Base-by-base conservation (phyloP, 2,113 vertebrate species). In the Hydrochoerus hydrochaeris region DNA sequence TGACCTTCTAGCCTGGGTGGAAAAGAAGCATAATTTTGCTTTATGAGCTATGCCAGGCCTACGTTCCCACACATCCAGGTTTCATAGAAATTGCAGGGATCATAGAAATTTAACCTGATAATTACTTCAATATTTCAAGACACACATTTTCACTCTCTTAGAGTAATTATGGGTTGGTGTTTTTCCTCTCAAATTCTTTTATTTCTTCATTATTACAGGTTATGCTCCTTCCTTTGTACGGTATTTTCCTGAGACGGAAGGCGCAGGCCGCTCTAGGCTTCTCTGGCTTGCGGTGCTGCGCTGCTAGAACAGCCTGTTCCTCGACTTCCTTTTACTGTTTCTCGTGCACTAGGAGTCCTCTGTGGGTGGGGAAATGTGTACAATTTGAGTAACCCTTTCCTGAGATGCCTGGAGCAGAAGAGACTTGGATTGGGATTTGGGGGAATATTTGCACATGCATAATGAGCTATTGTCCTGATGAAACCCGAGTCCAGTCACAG, bases 61-160 rank as follows among this genome's bases (percentile, higher is more conserved):
- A 94, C 71, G 35, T 94, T 97, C 94, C 94, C 97, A 96, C 98
- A 98, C 97, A 96, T 98, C 96, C 97, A 98, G 98, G 97, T 98
- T 98, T 98, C 96, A 67, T 65, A 98, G 97, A 98, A 98, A 99
- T 98, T 98, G 98, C 98, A 98, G 98, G 98, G 98, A 99, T 99
- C 98, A 98, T 98, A 98, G 97, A 97, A 98, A 98, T 98, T 98
- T 98, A 98, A 98, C 97, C 98, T 98, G 98, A 97, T 99, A 98
- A 98, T 98, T 98, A 98, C 98, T 97, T 98, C 97, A 97, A 98
- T 98, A 98, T 98, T 98, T 98, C 98, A 98, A 98, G 97, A 95
- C 98, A 98, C 95, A 94, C 95, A 98, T 92, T 98, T 97, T 97
- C 96, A 97, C 85, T 98, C 97, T 97, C 92, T 63, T 96, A 98